Conservation (phyloP, 2,797 vertebrate genomes). For the Eutrigla gurnardus region DNA sequence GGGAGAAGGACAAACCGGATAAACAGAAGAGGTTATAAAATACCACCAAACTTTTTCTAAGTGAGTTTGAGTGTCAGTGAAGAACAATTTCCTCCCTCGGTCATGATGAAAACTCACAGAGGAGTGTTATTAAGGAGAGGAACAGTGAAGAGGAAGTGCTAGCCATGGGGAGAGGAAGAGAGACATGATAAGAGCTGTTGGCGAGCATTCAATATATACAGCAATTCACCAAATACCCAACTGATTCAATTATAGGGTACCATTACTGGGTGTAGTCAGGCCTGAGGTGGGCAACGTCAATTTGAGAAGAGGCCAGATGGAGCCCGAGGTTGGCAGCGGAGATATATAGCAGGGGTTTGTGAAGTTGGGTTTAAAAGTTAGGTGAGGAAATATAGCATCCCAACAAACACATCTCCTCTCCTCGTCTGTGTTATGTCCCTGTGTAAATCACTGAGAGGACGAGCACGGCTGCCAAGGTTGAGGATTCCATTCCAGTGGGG, state of each 20-base stretch:
- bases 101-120: constrained; percentile 42
- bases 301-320: constrained; percentile 41
- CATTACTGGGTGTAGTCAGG: constrained; percentile 52
- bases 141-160: constrained; percentile 37
- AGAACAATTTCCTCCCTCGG: constrained; percentile 50
- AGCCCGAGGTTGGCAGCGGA: constrained; percentile 43
- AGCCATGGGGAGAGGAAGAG: constrained; percentile 20
- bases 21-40: constrained; percentile 29
- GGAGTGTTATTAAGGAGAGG: constrained; percentile 44
- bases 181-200: constrained; percentile 27
- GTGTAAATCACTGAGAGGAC: constrained; percentile 46
- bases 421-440: constrained; percentile 9
- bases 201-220: constrained; percentile 58
- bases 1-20: constrained; percentile 13
- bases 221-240: constrained; percentile 59
- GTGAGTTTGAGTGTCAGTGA: constrained; percentile 49
- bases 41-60: constrained; percentile 58
- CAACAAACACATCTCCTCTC: constrained; percentile 22
- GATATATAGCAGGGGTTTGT: constrained; percentile 26
- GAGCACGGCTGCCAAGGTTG: constrained; percentile 13
- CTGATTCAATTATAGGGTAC: constrained; percentile 67
- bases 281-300: constrained; percentile 51
- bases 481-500: constrained; percentile 21
- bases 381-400: constrained; percentile 31
- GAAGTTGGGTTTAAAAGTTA: constrained; percentile 53